A percentile compares a stretch with the other conserved stretches of the same genome.
Evolutionary conservation across 2,888 invertebrate genomes (phyloP).

Genomic region (Aricia artaxerxes): DNA sequence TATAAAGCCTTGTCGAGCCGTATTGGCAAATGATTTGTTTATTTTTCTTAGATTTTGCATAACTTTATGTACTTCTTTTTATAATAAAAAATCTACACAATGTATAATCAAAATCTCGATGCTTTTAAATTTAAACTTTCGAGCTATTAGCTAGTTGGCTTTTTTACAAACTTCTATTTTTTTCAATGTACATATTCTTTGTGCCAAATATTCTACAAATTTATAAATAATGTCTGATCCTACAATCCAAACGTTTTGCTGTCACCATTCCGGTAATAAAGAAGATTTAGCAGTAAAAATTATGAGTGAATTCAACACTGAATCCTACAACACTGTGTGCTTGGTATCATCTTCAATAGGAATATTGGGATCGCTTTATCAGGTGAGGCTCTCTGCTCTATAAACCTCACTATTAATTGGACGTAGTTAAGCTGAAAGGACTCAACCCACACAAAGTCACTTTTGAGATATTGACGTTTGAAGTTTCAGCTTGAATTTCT

Average conservation of each 20-base stretch:
- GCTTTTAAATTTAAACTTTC: neutral
- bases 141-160: neutral
- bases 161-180: neutral
- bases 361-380: conserved; percentile 87
- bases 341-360: conserved; percentile 87
- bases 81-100: neutral
- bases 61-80: neutral
- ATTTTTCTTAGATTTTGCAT: neutral
- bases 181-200: neutral
- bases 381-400: conserved; percentile 70
- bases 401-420: neutral
- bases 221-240: conserved; percentile 86
- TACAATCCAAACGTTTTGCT: conserved; percentile 91
- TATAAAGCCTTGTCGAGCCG: no score
- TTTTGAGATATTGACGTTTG: no score
- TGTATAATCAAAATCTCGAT: neutral
- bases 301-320: conserved; percentile 87
- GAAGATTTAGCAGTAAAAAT: conserved; percentile 83
- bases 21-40: neutral
- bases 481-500: no score
- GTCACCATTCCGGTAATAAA: conserved; percentile 84
- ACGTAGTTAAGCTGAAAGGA: no score
- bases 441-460: no score
- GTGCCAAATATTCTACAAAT: neutral
- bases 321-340: conserved; percentile 87